phyloP scores from a whole-genome alignment of 53 echinoderm and acorn worm genomes.

The Holothuria scabra region DNA sequence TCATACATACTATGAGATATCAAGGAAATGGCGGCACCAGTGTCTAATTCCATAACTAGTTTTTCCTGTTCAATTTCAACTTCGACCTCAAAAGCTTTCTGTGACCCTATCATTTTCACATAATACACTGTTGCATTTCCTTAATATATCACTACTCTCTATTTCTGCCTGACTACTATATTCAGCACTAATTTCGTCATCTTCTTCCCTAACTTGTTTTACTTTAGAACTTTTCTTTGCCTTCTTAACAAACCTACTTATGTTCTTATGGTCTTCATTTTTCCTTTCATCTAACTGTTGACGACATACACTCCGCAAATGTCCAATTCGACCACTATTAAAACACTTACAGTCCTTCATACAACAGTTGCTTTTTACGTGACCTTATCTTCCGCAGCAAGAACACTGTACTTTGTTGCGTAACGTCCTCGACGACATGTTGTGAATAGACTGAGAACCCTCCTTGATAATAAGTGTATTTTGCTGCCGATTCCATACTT shows the following conservation, averaged over 20 bases:
- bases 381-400: constrained; percentile 17
- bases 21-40: constrained; percentile 19
- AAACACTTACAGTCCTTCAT: constrained; percentile 18
- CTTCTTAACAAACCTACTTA: not conserved
- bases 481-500: constrained; percentile 39
- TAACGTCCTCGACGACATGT: too few relatives aligned
- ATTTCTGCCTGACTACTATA: not conserved
- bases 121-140: constrained; percentile 18
- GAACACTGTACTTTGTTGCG: too few relatives aligned
- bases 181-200: too few relatives aligned
- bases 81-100: constrained; percentile 16
- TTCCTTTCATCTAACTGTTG: constrained; percentile 1
- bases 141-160: not conserved
- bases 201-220: not conserved
- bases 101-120: constrained; percentile 5
- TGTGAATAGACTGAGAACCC: not conserved
- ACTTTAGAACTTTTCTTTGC: constrained; percentile 13
- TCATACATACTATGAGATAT: not conserved
- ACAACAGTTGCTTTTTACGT: constrained; percentile 7
- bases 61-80: not conserved
- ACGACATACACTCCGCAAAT: not conserved
- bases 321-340: constrained; percentile 26
- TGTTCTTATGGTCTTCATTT: not conserved
- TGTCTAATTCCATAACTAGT: too few relatives aligned
- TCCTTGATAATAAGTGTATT: constrained; percentile 21